Evolutionary conservation across 2,113 vertebrate genomes (phyloP), one percentile per base, ranked within the genome.

Genomic region (Microcebus griseorufus): DNA sequence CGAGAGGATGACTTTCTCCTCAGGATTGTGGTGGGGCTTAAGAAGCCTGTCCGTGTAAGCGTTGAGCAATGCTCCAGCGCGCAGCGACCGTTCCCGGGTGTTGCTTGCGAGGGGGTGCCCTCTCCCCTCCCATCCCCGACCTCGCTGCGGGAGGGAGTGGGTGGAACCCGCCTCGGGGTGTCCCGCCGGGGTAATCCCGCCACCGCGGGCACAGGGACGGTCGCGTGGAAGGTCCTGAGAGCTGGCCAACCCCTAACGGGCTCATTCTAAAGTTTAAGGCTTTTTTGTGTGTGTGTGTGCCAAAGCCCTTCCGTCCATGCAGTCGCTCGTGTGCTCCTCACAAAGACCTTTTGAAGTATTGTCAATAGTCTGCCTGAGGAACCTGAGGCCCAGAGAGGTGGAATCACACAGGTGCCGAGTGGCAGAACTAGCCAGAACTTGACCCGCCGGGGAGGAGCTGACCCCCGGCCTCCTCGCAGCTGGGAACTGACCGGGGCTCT

Each of bases 271-370:
- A 13, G 29, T 8, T 12, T 45, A 13, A 6, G 51, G 48, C 45
- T 69, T 37, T 37, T 42, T 53, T 4, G 23, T 27, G 25, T 10
- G 16, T 18, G 16, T 62, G 8, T 13, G 34, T 9, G 0, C 32
- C 18, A 1, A 1, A 64, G 73, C 58, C 7, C 62, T 17, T 51
- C 7, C 62, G 17, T 58, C 10, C 9, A 6, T 2, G 93, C 90
- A 2, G 39, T 80, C 27, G 42, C 39, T 8, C 53, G 0, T 18
- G 32, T 6, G 0, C 81, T 25, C 9, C 25, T 29, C 53, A 0
- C 16, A 0, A 0, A 4, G 48, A 32, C 83, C 27, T 16, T 11
- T 20, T 51, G 39, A 18, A 37, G 27, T 7, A 2, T 2, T 18
- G 80, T 20, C 92, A 55, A 8, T 62, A 20, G 18, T 75, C 14